Conservation (phyloP, 1,140 invertebrate species). For the Harpegnathos saltator region DNA sequence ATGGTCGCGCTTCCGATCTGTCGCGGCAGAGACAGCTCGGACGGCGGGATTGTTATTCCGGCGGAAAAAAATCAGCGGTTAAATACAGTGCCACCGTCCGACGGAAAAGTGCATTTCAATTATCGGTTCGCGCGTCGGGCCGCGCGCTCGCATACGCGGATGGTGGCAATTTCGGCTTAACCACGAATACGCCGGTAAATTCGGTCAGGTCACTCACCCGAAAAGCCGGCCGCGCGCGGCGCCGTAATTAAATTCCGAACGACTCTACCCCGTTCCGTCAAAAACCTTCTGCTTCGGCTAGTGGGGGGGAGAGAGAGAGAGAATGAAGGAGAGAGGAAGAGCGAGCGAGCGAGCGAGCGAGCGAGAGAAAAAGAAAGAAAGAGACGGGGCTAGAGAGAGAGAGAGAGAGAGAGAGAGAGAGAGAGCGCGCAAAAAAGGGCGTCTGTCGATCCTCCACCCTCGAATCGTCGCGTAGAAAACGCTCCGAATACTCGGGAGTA, state of each 20-base stretch:
- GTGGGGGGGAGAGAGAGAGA: not conserved
- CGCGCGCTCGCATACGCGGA: constrained; percentile 46
- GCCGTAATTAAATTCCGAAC: constrained; percentile 74
- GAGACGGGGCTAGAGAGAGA: not conserved
- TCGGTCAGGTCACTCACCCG: constrained; percentile 68
- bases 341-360: no score
- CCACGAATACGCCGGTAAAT: constrained; percentile 67
- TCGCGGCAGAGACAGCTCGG: not conserved
- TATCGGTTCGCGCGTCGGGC: constrained; percentile 62
- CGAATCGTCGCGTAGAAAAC: constrained; percentile 14
- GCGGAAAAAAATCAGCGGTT: constrained; percentile 51
- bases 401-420: no score
- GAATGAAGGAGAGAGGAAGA: no score
- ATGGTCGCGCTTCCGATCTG: not conserved
- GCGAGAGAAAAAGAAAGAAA: no score
- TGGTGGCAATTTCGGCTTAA: constrained; percentile 70
- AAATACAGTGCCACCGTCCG: constrained; percentile 63
- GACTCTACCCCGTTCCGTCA: constrained; percentile 64
- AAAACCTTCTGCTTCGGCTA: constrained; percentile 64
- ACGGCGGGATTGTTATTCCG: constrained; percentile 16
- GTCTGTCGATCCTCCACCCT: not conserved
- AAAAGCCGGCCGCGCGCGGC: constrained; percentile 66
- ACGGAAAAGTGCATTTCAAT: constrained; percentile 74
- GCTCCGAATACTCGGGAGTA: constrained; percentile 25
- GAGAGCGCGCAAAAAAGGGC: constrained; percentile 34